phyloP scores from a whole-genome alignment of 1,140 invertebrate genomes.

The Tetragonula clypearis region DNA sequence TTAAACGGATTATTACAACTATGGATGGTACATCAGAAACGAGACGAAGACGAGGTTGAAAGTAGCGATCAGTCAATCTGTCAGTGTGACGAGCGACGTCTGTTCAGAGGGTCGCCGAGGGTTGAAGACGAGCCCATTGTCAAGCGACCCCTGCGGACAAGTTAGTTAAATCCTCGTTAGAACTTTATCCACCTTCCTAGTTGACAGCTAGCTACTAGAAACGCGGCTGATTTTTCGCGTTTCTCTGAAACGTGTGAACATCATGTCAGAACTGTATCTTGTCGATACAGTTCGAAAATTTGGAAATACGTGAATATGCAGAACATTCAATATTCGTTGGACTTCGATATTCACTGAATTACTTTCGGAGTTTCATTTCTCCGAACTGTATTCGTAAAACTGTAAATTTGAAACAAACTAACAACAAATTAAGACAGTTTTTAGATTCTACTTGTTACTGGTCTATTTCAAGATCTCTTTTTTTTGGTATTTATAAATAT shows the following conservation, averaged over 20 bases:
- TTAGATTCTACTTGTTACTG: too few relatives aligned
- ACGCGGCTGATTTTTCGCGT: slow-evolving; percentile 20
- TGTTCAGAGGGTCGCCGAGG: slow-evolving; percentile 60
- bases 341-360: too few relatives aligned
- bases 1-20: slow-evolving; percentile 30
- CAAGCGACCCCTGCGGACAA: slow-evolving; percentile 64
- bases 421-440: too few relatives aligned
- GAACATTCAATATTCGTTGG: too few relatives aligned
- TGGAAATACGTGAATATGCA: too few relatives aligned
- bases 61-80: slow-evolving; percentile 67
- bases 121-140: slow-evolving; percentile 68
- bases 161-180: slow-evolving; percentile 74
- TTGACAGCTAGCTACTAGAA: slow-evolving; percentile 40
- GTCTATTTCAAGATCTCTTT: too few relatives aligned
- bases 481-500: too few relatives aligned
- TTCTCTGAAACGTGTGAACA: not conserved
- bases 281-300: too few relatives aligned
- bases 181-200: slow-evolving; percentile 57
- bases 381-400: too few relatives aligned
- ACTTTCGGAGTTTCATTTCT: too few relatives aligned
- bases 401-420: too few relatives aligned
- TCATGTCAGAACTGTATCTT: not conserved
- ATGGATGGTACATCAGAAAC: not conserved
- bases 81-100: slow-evolving; percentile 61
- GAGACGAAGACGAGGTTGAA: slow-evolving; percentile 48